These are phyloP conservation scores for Hipposideros larvatus DNA, from an alignment of 2,797 vertebrate genomes.

Conservation along the genomic window DNA sequence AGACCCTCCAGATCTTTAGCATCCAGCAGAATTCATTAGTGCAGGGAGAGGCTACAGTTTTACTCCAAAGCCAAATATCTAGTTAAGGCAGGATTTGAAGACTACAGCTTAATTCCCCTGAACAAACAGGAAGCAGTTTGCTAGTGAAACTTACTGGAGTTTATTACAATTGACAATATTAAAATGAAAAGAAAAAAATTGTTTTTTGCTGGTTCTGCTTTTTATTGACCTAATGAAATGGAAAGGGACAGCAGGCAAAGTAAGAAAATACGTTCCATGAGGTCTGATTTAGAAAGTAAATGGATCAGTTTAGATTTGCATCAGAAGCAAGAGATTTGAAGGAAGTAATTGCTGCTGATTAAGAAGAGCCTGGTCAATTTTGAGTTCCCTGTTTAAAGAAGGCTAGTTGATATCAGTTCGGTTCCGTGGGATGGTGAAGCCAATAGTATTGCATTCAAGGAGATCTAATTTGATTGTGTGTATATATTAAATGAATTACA, in stretches of 20 bases:
- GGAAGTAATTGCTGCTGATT: neutral
- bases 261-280: neutral
- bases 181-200: slow-evolving; percentile 70
- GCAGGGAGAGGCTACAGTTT: neutral
- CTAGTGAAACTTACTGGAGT: slow-evolving; percentile 51
- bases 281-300: neutral
- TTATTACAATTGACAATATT: slow-evolving; percentile 80
- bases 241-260: slow-evolving; percentile 50
- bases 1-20: neutral
- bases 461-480: neutral
- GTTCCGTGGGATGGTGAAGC: neutral
- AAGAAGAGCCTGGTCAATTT: neutral
- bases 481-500: neutral
- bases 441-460: neutral
- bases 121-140: slow-evolving; percentile 71
- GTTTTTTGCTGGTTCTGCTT: slow-evolving; percentile 44
- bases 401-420: neutral
- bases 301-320: neutral
- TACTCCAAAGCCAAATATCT: slow-evolving; percentile 65
- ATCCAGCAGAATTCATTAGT: slow-evolving; percentile 42
- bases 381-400: neutral
- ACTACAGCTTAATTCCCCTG: slow-evolving; percentile 72
- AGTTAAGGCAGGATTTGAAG: slow-evolving; percentile 53
- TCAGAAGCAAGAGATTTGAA: neutral
- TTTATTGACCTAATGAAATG: slow-evolving; percentile 73